Base-by-base conservation (phyloP, 2,888 invertebrate species). In the Oeneis ivallda region DNA sequence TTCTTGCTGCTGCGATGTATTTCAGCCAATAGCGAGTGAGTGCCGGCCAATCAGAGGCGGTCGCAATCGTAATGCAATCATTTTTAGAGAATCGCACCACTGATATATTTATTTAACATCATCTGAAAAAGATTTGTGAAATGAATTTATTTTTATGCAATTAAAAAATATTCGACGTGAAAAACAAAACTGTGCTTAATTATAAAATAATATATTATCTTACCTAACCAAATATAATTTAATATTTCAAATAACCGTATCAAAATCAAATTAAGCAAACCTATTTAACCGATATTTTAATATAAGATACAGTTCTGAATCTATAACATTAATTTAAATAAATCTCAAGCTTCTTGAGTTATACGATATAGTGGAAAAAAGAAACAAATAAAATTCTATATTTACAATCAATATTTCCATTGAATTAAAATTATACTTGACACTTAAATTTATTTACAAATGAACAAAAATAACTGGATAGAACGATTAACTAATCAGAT, bases 321-420 rank as follows among this genome's bases (percentile, higher is more conserved):
- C 79, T 74, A 74, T 76, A 64, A 50, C 57, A 26, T 49, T 52
- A 19, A 19, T 56, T 75, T 71, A 74, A 65, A 5, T 26, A 26
- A 73, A 74, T 69, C 81, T 77, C 84, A 85, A 84, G 80, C 78
- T 77, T 70, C 80, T 83, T 82, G 84, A 83, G 82, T 78, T 47
- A 49, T 59, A 37, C 49, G 41, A 41, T 56, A 19, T 56, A 5
- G 13, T 13, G 8, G 17, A 19, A 56, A 13, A 17, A 37, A 70
- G 68, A 73, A 74, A 76, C 66, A 80, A 79, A 72, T 80, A 82
- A 82, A 83, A 82, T 83, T 84, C 82, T 79, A 80, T 87, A 87
- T 85, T 85, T 86, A 86, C 85, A 86, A 78, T 75, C 53, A 70
- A 69, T 62, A 68, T 62, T 52, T 37, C 7, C 32, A 34, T 32